phyloP scores from a whole-genome alignment of 2,888 invertebrate species.

The Tenthredo livida region DNA sequence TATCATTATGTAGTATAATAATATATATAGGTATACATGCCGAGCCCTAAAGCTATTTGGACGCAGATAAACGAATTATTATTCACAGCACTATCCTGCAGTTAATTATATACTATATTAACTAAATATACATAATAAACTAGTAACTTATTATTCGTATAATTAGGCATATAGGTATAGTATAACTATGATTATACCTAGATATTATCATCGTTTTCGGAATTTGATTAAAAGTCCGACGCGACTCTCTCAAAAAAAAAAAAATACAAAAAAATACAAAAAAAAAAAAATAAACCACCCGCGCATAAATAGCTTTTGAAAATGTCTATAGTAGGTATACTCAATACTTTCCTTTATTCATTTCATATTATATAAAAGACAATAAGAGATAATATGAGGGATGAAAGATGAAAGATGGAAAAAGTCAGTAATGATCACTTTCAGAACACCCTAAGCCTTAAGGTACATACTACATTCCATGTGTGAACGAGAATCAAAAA shows the following conservation, averaged over 20 bases:
- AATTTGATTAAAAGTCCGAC: not conserved
- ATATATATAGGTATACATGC: not conserved
- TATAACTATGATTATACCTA: not conserved
- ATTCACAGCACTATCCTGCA: conserved; percentile 17
- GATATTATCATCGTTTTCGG: conserved; percentile 3
- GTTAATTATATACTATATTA: not conserved
- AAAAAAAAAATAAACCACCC: not conserved
- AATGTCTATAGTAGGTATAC: not conserved
- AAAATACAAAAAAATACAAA: no score
- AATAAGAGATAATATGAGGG: not conserved
- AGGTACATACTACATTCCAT: not conserved
- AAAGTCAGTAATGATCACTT: not conserved
- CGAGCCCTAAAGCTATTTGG: conserved; percentile 14
- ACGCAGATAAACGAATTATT: conserved; percentile 7
- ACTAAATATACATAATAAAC: not conserved
- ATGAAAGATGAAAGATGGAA: not conserved
- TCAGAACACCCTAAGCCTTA: not conserved
- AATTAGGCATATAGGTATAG: not conserved
- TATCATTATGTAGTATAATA: not conserved
- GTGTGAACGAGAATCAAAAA: not conserved
- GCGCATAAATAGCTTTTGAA: not conserved
- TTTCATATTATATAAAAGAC: not conserved
- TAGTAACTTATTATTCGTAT: not conserved
- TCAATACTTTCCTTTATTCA: not conserved
- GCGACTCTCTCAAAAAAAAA: not conserved